Percentiles rank a stretch among this genome's conserved stretches.
Conservation (phyloP, 2,797 vertebrate species). For the Selene dorsalis region DNA sequence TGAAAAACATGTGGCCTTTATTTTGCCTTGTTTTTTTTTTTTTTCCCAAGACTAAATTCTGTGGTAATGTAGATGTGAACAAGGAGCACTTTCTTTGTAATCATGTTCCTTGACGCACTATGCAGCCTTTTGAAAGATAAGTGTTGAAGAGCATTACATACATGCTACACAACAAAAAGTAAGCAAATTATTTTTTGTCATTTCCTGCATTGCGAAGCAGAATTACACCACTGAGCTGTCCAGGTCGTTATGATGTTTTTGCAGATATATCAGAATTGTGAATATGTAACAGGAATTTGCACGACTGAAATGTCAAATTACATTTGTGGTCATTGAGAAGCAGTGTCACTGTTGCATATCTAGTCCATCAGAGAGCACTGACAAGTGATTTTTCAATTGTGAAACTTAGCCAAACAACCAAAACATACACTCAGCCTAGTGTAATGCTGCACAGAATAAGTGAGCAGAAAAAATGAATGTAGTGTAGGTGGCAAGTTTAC, state of each 20-base stretch:
- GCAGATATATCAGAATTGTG: not conserved
- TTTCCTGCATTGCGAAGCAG: not conserved
- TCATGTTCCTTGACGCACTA: not conserved
- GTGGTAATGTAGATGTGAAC: not conserved
- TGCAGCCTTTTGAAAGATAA: not conserved
- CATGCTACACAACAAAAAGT: not conserved
- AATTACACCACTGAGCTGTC: not conserved
- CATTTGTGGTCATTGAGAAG: not conserved
- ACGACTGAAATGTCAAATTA: not conserved
- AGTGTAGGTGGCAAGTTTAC: conserved; percentile 7
- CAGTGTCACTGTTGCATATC: not conserved
- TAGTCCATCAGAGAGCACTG: not conserved
- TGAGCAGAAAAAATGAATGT: conserved; percentile 4
- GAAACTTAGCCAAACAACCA: not conserved
- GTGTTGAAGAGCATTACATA: not conserved
- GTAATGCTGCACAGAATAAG: not conserved
- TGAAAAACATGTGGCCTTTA: conserved; percentile 7
- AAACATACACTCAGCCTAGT: not conserved
- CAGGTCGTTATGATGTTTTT: not conserved
- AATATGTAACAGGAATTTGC: too few relatives aligned
- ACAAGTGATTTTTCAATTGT: not conserved
- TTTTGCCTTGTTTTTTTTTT: conserved; percentile 7
- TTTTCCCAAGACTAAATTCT: conserved; percentile 9
- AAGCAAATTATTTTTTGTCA: not conserved
- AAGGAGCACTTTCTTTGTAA: not conserved